Evolutionary conservation across 1,140 invertebrate genomes (phyloP).

Genomic region (Brachystomella parvula): DNA sequence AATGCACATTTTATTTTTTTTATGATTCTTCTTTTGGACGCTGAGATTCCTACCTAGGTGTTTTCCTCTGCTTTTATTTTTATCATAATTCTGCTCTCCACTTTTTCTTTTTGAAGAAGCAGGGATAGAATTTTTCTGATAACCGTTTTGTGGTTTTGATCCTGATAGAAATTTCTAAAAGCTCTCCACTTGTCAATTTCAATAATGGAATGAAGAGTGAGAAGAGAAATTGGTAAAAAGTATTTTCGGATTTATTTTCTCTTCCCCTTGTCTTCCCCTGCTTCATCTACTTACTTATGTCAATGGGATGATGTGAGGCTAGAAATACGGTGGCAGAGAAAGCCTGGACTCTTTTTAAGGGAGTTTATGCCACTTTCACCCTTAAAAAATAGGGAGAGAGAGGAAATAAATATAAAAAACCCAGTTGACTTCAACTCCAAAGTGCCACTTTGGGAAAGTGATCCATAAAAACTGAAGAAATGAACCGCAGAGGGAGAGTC

Average conservation of each 20-base stretch:
- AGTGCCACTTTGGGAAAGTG: conserved; percentile 36
- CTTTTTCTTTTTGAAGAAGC: too few species aligned
- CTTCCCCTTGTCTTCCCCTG: conserved; percentile 14
- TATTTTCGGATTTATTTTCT: conserved; percentile 21
- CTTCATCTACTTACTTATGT: conserved; percentile 26
- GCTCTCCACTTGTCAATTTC: conserved; percentile 36
- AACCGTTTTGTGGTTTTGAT: too few species aligned
- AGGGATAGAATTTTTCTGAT: too few species aligned
- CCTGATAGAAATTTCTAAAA: neutral
- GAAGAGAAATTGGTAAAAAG: conserved; percentile 31
- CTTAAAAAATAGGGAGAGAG: conserved; percentile 6
- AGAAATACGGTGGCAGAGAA: neutral
- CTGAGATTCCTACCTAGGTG: too few species aligned
- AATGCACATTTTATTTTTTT: too few species aligned
- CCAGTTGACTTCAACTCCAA: conserved; percentile 25
- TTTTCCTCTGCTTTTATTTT: too few species aligned
- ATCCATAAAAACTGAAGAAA: conserved; percentile 31
- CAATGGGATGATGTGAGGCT: conserved; percentile 22
- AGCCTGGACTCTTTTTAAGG: neutral
- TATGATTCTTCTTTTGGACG: too few species aligned
- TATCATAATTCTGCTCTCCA: too few species aligned
- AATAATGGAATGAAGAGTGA: conserved; percentile 31
- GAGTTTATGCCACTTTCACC: neutral
- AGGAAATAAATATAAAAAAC: conserved; percentile 30
- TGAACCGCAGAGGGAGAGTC: neutral